These are phyloP conservation scores for Corapipo altera DNA, from an alignment of 2,113 vertebrate genomes.

Conservation along the genomic window DNA sequence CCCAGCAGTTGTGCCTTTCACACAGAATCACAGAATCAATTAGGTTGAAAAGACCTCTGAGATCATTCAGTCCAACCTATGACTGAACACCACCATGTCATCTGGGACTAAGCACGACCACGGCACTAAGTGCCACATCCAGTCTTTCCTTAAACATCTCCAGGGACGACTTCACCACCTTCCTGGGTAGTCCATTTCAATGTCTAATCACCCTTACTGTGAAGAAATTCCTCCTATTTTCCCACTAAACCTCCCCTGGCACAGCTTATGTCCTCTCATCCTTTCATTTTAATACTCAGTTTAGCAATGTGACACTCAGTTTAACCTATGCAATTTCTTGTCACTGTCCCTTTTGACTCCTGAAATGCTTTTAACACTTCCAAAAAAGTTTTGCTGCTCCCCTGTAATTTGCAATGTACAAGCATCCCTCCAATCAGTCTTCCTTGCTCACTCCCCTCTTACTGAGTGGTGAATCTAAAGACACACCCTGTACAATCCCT, in stretches of 20 bases:
- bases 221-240: background rate
- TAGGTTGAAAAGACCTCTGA: background rate
- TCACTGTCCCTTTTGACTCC: background rate
- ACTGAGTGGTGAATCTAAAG: background rate
- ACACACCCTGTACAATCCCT: background rate
- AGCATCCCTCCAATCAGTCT: background rate
- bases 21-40: background rate
- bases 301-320: background rate
- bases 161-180: background rate
- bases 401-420: background rate
- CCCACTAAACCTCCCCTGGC: background rate
- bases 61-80: background rate
- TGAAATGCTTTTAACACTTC: background rate
- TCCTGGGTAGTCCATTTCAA: background rate
- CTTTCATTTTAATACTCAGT: background rate
- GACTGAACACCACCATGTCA: background rate
- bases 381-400: background rate
- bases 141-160: background rate
- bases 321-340: background rate
- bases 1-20: background rate
- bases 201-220: background rate
- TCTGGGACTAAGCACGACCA: background rate
- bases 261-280: background rate
- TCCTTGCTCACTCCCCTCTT: background rate
- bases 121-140: background rate